Evolutionary conservation across 2,888 invertebrate genomes (phyloP).

Genomic region (Lasiommata megera): DNA sequence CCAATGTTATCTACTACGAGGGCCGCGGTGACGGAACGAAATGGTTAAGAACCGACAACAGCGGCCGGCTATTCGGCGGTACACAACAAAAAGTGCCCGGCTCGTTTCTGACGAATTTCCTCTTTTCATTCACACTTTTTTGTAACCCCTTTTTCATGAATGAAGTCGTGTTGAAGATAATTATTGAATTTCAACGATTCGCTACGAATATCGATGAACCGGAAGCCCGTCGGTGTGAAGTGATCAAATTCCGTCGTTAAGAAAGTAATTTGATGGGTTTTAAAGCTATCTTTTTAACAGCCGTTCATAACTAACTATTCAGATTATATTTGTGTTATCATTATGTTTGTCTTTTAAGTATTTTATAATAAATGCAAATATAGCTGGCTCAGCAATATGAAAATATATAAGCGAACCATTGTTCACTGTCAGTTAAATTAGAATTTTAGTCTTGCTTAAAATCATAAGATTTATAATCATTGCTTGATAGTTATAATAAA

Average conservation of each 20-base stretch:
- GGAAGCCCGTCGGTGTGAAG: conserved; percentile 71
- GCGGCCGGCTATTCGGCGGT: conserved; percentile 41
- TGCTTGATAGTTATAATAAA: too few species aligned
- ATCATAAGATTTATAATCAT: too few species aligned
- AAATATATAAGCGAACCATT: too few species aligned
- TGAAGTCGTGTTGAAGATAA: conserved; percentile 81
- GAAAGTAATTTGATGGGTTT: conserved; percentile 79
- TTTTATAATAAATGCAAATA: too few species aligned
- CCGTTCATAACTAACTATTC: conserved; percentile 21
- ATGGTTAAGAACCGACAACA: conserved; percentile 40
- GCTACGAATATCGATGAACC: conserved; percentile 80
- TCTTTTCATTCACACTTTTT: conserved; percentile 80
- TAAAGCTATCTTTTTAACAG: conserved; percentile 56
- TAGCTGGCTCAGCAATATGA: too few species aligned
- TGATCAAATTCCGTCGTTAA: conserved; percentile 71
- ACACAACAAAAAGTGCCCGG: conserved; percentile 62
- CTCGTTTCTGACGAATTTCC: conserved; percentile 57
- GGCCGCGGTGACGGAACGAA: conserved; percentile 48
- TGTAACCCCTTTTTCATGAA: conserved; percentile 69
- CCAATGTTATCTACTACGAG: conserved; percentile 75
- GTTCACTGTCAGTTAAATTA: too few species aligned
- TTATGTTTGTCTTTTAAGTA: too few species aligned
- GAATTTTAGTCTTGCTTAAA: too few species aligned
- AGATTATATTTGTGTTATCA: too few species aligned
- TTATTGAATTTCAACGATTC: conserved; percentile 80